phyloP scores from a whole-genome alignment of 2,797 vertebrate species.

The Liasis olivaceus region DNA sequence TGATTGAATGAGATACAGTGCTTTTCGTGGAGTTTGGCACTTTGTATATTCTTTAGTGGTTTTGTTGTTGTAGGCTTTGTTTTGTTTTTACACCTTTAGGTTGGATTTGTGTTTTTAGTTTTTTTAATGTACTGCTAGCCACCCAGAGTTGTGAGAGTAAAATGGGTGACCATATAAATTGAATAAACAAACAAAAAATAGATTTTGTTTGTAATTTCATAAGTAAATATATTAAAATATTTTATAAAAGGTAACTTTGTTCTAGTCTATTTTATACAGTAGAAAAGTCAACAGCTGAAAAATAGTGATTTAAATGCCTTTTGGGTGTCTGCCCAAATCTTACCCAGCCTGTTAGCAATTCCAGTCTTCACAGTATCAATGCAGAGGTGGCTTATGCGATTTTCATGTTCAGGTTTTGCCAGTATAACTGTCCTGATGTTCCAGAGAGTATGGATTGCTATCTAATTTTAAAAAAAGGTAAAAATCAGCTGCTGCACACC shows the following conservation, averaged over 20 bases:
- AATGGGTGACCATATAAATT: not conserved
- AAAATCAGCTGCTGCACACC: conserved; percentile 16
- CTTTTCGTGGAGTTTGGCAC: not conserved
- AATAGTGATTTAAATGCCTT: not conserved
- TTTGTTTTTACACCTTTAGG: not conserved
- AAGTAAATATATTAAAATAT: not conserved
- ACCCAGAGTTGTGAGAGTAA: not conserved
- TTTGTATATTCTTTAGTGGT: not conserved
- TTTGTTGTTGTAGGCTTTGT: not conserved
- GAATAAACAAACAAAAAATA: not conserved
- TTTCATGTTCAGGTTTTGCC: conserved; percentile 94
- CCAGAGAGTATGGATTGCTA: conserved; percentile 95
- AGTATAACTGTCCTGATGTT: conserved; percentile 93
- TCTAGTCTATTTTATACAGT: not conserved
- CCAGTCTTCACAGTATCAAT: conserved; percentile 95
- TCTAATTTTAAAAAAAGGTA: conserved; percentile 70
- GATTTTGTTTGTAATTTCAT: not conserved
- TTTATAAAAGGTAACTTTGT: not conserved
- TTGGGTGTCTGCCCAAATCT: conserved; percentile 41
- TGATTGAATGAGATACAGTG: not conserved
- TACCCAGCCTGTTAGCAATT: conserved; percentile 95
- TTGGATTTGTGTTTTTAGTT: not conserved
- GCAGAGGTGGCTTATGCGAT: conserved; percentile 94
- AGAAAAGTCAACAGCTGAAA: not conserved
- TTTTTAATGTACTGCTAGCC: not conserved